Base-by-base conservation (phyloP, 2,113 vertebrate species). In the Ophiodon elongatus region DNA sequence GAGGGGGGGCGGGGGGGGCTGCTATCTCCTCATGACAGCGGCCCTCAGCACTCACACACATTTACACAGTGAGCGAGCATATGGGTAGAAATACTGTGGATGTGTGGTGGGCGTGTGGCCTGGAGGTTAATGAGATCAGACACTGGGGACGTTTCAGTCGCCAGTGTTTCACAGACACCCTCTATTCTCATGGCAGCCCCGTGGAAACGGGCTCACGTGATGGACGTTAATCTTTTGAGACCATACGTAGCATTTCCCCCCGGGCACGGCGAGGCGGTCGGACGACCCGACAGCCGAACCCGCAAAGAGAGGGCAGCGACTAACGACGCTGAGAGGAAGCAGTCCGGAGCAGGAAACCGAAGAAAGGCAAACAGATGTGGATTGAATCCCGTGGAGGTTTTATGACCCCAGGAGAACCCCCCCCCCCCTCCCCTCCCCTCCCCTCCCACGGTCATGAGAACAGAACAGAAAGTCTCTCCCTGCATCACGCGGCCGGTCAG, bases 21-120 rank as follows among this genome's bases (percentile, higher is more conserved):
- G 60, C 66, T 88, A 76, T 87, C 85, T 80, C 68, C 67, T 80
- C 56, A 77, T 87, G 74, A 87, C 60, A 77, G 77, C 77, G 72
- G 77, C 84, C 54, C 65, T 60, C 78, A 50, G 13, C 19, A 33
- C 21, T 5, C 52, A 21, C 35, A 29, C 72, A 50, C 80, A 41
- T 1, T 4, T 33, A 59, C 37, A 5, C 23, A 76, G 71, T 29
- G 71, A 50, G 52, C 27, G 37, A 54, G 8, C 8, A 80, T 71
- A 39, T 50, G 75, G 86, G 84, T 66, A 35, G 13, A 4, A 56
- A 86, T 78, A 65, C 52, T 35, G 33, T n/a, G 50, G 52, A 45
- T 79, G 17, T 45, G 37, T 56, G 47, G 25, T 41, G 50, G 35
- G 50, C 17, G 79, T 59, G 71, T 52, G 21, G 62, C 68, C 79